Conservation (phyloP, 2,797 vertebrate genomes). For the Meda fulgida region DNA sequence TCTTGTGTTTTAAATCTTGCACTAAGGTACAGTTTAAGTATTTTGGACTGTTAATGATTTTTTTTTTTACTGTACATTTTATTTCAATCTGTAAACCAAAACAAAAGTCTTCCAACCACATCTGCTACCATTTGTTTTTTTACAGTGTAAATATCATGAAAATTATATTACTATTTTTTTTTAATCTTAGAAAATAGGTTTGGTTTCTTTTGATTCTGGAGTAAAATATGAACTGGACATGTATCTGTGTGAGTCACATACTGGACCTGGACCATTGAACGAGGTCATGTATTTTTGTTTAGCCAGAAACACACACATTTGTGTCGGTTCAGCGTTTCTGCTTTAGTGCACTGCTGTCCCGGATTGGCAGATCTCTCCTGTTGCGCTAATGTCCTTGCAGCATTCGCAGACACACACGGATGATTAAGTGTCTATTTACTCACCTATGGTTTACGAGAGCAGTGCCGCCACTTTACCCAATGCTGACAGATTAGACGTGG, state of each 20-base stretch:
- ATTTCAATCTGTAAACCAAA: too few relatives aligned
- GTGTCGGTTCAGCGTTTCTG: conserved; percentile 37
- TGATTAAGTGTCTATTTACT: conserved; percentile 76
- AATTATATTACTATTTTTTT: too few relatives aligned
- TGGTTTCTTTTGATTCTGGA: neutral
- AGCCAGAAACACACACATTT: conserved; percentile 38
- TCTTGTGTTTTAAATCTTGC: too few relatives aligned
- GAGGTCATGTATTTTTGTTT: conserved; percentile 8
- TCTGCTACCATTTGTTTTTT: too few relatives aligned
- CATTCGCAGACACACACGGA: conserved; percentile 66
- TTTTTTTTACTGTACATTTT: too few relatives aligned
- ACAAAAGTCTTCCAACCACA: too few relatives aligned
- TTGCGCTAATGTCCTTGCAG: conserved; percentile 62
- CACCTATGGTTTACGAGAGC: conserved; percentile 64
- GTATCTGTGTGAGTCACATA: neutral
- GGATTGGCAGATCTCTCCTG: conserved; percentile 60
- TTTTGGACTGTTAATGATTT: too few relatives aligned
- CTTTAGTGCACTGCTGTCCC: conserved; percentile 37
- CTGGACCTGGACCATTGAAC: neutral
- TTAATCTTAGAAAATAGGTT: neutral
- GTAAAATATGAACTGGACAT: neutral
- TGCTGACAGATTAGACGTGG: conserved; percentile 70
- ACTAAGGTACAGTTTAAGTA: too few relatives aligned
- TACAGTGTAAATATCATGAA: too few relatives aligned
- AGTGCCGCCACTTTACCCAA: conserved; percentile 67